Conservation (phyloP, 2,888 invertebrate species). For the Falcaria lacertinaria region DNA sequence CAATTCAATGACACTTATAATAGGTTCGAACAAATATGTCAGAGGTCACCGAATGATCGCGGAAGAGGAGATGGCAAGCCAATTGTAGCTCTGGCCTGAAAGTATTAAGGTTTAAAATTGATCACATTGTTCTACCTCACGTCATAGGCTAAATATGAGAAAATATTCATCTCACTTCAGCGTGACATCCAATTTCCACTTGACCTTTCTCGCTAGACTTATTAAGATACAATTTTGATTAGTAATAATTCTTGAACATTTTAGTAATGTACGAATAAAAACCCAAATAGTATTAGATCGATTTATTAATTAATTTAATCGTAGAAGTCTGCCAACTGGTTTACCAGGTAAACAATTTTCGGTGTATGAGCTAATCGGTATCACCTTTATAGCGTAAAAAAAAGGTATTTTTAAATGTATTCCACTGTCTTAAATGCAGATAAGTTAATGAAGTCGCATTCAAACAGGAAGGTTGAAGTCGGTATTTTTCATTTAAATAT, state of each 20-base stretch:
- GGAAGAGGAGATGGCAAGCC: slow-evolving; percentile 18
- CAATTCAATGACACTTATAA: slow-evolving; percentile 37
- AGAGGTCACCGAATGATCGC: slow-evolving; percentile 29
- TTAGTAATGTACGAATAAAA: no score
- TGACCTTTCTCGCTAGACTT: neutral
- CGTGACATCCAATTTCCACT: neutral
- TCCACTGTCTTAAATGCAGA: no score
- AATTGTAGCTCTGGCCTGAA: slow-evolving; percentile 16
- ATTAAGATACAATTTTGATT: slow-evolving; percentile 1
- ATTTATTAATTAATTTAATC: no score
- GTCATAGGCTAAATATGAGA: slow-evolving; percentile 12
- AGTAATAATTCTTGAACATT: neutral
- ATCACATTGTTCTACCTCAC: slow-evolving; percentile 4
- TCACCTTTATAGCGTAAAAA: no score
- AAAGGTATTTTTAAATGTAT: no score
- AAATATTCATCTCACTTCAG: neutral
- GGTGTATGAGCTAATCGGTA: no score
- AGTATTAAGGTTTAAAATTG: slow-evolving; percentile 5
- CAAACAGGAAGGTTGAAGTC: no score
- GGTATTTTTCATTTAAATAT: no score
- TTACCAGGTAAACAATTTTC: no score
- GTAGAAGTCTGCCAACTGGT: no score
- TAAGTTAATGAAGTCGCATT: no score
- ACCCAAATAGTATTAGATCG: no score
- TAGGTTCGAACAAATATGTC: slow-evolving; percentile 32